Evolutionary conservation across 2,888 invertebrate species (phyloP).

Genomic region (Tricholauxania praeusta): DNA sequence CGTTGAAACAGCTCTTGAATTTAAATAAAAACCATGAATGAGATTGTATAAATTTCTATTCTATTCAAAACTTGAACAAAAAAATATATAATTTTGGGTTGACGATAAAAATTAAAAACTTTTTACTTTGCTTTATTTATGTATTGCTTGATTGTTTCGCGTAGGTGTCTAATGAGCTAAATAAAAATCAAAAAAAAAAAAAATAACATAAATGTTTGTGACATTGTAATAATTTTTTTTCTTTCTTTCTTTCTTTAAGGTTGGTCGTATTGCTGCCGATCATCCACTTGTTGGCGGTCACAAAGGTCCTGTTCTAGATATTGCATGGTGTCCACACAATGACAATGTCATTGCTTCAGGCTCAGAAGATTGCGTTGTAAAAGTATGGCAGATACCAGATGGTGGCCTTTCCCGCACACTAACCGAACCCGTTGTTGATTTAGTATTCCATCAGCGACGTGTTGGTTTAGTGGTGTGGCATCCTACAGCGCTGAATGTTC

Average conservation of each 20-base stretch:
- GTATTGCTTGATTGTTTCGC: neutral
- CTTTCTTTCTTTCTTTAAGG: slow-evolving; percentile 71
- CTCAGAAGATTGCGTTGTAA: slow-evolving; percentile 96
- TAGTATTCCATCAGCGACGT: slow-evolving; percentile 91
- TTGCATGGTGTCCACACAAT: slow-evolving; percentile 98
- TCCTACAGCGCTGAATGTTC: slow-evolving; percentile 94
- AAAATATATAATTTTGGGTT: slow-evolving; percentile 25
- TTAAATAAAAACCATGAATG: slow-evolving; percentile 18
- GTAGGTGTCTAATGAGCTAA: neutral
- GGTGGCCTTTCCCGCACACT: slow-evolving; percentile 89
- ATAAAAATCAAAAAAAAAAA: neutral
- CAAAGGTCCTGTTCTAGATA: slow-evolving; percentile 95
- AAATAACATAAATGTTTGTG: neutral
- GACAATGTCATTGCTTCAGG: slow-evolving; percentile 98
- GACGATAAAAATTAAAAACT: slow-evolving; percentile 3
- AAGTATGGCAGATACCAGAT: slow-evolving; percentile 97
- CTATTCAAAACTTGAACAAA: slow-evolving; percentile 1
- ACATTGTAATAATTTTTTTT: slow-evolving; percentile 1
- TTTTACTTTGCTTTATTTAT: neutral
- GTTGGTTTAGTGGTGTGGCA: slow-evolving; percentile 97
- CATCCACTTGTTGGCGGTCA: slow-evolving; percentile 96
- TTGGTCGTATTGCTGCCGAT: slow-evolving; percentile 93
- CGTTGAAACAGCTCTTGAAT: slow-evolving; percentile 17
- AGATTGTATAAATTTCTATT: slow-evolving; percentile 2
- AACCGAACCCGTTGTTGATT: slow-evolving; percentile 92